Evolutionary conservation across 1,140 invertebrate species (phyloP), one percentile per base, ranked within the genome.

Genomic region (Drosophila repleta): DNA sequence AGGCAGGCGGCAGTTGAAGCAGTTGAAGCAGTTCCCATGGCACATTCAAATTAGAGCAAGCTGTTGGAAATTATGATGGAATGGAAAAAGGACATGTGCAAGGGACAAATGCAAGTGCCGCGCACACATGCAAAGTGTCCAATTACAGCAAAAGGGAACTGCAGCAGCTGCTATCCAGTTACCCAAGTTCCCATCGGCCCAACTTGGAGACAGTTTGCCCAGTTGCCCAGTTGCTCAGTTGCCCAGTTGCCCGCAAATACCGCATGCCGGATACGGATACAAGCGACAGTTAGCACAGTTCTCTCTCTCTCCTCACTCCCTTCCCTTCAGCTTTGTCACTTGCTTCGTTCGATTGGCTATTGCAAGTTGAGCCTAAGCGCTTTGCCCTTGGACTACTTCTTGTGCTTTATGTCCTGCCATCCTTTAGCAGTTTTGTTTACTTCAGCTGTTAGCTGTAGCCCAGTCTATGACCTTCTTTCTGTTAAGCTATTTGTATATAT

Each of bases 51-150:
- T 84, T 84, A 84, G 80, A 84, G 76, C 80, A 84, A 65, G 76
- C 68, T 84, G 80, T 84, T 84, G 32, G 49, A 53, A 84, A 76
- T 84, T 84, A 76, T 84, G 76, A 84, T 84, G 67, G 41, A n/a
- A n/a, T n/a, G 11, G 39, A 13, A 17, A 60, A 55, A 67, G n/a
- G 55, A 43, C 57, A 72, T 18, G 65, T 18, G 20, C 35, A 39
- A 21, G 43, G 35, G 35, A 56, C 37, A 35, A 52, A 67, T 53
- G 71, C 5, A 79, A 80, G 77, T 85, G 81, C 45, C 81, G 4
- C 32, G 78, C 79, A 13, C 32, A 82, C 79, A 78, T 85, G 77
- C 74, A 85, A 82, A 68, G 82, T 87, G 74, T 85, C 82, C 78
- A 68, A 79, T 85, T 85, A 85, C 82, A 32, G 7, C 13, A 15